Conservation (phyloP, 2,113 vertebrate genomes). For the Mesembrinibis cayennensis region DNA sequence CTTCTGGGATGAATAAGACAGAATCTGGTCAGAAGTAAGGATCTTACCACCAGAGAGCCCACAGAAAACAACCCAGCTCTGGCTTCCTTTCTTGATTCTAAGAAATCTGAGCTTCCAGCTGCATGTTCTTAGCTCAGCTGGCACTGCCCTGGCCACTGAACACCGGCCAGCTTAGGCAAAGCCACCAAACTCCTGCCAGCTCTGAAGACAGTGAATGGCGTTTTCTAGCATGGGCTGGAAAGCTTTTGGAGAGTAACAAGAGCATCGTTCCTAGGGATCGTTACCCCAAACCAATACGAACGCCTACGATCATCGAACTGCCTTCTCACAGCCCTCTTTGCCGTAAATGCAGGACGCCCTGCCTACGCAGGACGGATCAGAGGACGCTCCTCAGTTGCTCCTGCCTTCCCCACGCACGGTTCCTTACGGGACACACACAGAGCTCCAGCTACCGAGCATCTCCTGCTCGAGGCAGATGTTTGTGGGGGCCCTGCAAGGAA, state of each 20-base stretch:
- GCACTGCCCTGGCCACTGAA: background rate
- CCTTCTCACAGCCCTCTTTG: background rate
- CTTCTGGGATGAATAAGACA: background rate
- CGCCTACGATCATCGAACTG: background rate
- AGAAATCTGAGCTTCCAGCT: background rate
- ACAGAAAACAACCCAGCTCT: background rate
- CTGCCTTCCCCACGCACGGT: background rate
- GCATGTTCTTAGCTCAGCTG: background rate
- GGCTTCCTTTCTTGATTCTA: background rate
- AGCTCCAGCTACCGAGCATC: background rate
- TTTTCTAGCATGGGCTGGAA: background rate
- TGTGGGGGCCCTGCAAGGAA: background rate
- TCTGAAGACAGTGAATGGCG: background rate
- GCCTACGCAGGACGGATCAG: accelerated
- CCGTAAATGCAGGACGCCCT: background rate
- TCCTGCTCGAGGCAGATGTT: background rate
- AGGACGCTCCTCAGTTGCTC: background rate
- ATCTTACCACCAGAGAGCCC: background rate
- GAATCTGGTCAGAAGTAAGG: background rate
- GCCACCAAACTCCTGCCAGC: background rate
- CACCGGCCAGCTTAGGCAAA: background rate
- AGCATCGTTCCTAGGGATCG: accelerated
- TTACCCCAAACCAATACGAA: background rate
- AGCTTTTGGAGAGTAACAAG: background rate
- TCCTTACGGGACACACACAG: background rate